Conservation (phyloP, 2,888 invertebrate species). For the Drosophila anomalata region DNA sequence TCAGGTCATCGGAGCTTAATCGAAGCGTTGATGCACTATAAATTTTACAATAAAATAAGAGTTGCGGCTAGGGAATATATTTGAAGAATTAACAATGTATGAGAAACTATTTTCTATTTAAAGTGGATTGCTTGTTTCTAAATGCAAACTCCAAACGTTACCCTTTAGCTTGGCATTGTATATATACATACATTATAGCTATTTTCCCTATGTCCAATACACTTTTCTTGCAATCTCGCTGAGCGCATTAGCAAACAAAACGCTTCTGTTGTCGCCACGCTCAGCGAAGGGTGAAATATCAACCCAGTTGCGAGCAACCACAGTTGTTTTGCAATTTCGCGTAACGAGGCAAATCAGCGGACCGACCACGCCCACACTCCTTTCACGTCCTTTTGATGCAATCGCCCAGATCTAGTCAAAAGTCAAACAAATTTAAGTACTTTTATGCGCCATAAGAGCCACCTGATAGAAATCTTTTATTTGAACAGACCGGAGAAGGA, state of each 20-base stretch:
- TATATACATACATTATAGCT: neutral
- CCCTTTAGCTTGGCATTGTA: neutral
- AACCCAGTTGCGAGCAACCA: conserved; percentile 40
- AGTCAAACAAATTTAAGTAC: conserved; percentile 79
- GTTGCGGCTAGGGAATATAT: neutral
- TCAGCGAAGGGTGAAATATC: conserved; percentile 49
- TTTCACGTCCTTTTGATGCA: neutral
- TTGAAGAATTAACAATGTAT: no score
- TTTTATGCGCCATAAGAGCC: conserved; percentile 76
- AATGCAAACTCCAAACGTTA: neutral
- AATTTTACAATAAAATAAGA: neutral
- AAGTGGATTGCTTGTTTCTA: no score
- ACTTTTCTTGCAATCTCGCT: conserved; percentile 55
- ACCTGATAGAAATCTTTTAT: conserved; percentile 79
- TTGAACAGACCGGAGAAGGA: conserved; percentile 45
- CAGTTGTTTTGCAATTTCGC: conserved; percentile 49
- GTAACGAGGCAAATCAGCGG: conserved; percentile 49
- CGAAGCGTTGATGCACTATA: conserved; percentile 7
- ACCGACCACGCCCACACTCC: conserved; percentile 2
- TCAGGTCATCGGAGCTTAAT: conserved; percentile 29
- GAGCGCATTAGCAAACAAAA: conserved; percentile 65
- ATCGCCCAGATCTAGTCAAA: conserved; percentile 46
- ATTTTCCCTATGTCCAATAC: conserved; percentile 10
- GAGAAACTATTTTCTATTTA: no score
- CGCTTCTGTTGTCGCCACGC: conserved; percentile 29